A percentile compares a stretch with the other conserved stretches of the same genome.
phyloP scores from a whole-genome alignment of 2,797 vertebrate genomes.

The Coregonus ussuriensis region DNA sequence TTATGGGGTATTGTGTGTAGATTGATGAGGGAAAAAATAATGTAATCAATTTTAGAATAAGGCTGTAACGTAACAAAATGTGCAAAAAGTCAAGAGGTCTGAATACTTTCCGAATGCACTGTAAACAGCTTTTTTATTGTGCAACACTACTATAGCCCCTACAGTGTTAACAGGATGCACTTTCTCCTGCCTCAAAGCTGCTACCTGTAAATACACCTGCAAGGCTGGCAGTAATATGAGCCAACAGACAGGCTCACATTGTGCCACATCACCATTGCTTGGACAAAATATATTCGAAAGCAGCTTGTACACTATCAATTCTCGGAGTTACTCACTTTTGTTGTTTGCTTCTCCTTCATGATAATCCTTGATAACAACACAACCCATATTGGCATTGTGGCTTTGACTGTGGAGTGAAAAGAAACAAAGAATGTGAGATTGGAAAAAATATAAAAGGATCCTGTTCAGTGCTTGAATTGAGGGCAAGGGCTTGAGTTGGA shows the following conservation, averaged over 20 bases:
- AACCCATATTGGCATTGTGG: conserved; percentile 99
- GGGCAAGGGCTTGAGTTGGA: neutral
- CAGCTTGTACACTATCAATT: neutral
- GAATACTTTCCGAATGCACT: too few species aligned
- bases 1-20: too few species aligned
- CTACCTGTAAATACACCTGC: conserved; percentile 15
- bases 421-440: conserved; percentile 6
- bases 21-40: too few species aligned
- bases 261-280: conserved; percentile 62
- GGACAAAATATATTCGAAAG: neutral
- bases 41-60: too few species aligned
- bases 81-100: too few species aligned
- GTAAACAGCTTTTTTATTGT: neutral
- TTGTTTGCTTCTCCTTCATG: conserved; percentile 97
- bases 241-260: conserved; percentile 22
- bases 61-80: too few species aligned
- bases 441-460: neutral
- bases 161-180: neutral
- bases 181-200: too few species aligned
- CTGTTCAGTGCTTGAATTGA: neutral
- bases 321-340: conserved; percentile 80
- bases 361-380: conserved; percentile 95
- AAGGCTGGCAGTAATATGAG: conserved; percentile 53
- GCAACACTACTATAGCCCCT: too few species aligned
- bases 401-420: conserved; percentile 84